phyloP scores from a whole-genome alignment of 2,797 vertebrate species.

The Pteronotus mesoamericanus region DNA sequence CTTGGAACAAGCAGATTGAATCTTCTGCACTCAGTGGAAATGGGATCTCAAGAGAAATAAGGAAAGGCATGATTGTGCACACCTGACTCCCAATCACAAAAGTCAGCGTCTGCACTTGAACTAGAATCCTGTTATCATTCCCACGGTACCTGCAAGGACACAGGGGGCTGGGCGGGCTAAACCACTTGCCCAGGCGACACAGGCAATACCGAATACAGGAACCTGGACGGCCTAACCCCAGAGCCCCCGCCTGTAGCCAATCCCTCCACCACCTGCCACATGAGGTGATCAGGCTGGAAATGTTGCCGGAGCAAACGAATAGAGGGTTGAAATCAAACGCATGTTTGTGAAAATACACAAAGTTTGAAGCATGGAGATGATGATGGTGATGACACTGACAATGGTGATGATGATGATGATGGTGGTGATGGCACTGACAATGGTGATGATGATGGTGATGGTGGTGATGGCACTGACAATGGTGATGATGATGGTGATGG shows the following conservation, averaged over 20 bases:
- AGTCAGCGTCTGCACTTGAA: background rate
- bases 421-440: accelerated
- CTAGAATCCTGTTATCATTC: background rate
- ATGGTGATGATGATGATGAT: accelerated
- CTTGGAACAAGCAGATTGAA: background rate
- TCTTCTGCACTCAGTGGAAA: background rate
- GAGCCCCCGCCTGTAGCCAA: background rate
- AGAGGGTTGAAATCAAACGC: background rate
- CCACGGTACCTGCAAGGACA: background rate
- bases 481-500: background rate
- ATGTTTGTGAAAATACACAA: background rate
- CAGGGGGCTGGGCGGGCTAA: background rate
- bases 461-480: background rate
- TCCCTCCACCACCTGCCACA: background rate
- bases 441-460: background rate
- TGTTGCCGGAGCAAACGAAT: background rate
- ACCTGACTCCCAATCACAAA: background rate
- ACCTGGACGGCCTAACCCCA: background rate
- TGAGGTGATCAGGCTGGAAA: background rate
- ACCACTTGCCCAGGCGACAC: background rate
- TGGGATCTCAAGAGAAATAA: background rate
- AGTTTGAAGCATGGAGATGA: background rate
- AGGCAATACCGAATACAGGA: background rate
- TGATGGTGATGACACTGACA: accelerated
- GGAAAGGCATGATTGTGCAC: background rate